phyloP scores from a whole-genome alignment of 2,888 invertebrate genomes.

The Spodoptera picta region DNA sequence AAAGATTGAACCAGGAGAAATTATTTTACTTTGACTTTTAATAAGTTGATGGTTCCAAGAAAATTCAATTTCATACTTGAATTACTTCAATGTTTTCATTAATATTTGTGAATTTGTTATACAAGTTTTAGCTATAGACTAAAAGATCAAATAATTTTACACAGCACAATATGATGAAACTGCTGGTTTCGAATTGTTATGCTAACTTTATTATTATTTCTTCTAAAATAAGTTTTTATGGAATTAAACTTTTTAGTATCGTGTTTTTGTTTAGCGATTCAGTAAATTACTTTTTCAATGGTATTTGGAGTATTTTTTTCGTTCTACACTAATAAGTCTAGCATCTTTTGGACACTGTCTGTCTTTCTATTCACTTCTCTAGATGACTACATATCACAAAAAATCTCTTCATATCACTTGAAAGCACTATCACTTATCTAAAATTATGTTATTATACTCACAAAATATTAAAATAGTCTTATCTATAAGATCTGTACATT shows the following conservation, averaged over 20 bases:
- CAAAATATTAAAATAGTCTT: slow-evolving; percentile 11
- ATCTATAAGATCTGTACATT: slow-evolving; percentile 18
- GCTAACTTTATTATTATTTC: too few relatives aligned
- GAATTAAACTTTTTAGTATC: too few relatives aligned
- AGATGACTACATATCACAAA: slow-evolving; percentile 55
- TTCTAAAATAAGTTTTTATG: too few relatives aligned
- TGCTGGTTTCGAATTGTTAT: too few relatives aligned
- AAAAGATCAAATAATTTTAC: too few relatives aligned
- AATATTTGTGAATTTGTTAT: slow-evolving; percentile 11
- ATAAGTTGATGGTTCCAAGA: slow-evolving; percentile 4
- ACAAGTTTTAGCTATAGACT: slow-evolving; percentile 1
- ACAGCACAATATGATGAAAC: too few relatives aligned
- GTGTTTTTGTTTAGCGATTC: too few relatives aligned
- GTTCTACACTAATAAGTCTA: neutral
- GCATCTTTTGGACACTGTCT: slow-evolving; percentile 10
- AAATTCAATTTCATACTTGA: slow-evolving; percentile 20
- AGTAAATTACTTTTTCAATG: too few relatives aligned
- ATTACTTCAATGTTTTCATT: slow-evolving; percentile 7
- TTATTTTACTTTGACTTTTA: neutral
- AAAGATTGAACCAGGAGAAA: neutral
- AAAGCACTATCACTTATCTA: slow-evolving; percentile 43
- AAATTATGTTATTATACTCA: slow-evolving; percentile 28
- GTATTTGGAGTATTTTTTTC: too few relatives aligned
- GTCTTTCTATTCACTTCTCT: slow-evolving; percentile 39
- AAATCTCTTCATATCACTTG: slow-evolving; percentile 54